phyloP scores from a whole-genome alignment of 1,140 invertebrate genomes.

The Cecropterus lyciades region DNA sequence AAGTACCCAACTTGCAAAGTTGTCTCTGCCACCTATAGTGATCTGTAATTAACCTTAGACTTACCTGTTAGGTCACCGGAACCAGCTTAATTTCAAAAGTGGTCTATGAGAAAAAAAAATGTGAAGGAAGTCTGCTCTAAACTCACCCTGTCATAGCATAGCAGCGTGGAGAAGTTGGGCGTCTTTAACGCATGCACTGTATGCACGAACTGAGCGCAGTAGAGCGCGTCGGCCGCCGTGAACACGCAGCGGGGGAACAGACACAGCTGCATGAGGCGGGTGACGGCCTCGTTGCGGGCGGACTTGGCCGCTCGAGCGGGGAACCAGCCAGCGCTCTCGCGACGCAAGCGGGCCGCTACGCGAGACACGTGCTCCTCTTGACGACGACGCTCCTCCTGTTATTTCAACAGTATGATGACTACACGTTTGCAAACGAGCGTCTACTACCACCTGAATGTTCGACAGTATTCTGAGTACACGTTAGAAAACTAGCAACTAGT shows the following conservation, averaged over 20 bases:
- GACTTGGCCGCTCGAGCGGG: constrained; percentile 92
- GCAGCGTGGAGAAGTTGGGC: constrained; percentile 98
- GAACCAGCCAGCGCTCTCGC: constrained; percentile 98
- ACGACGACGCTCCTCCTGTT: constrained; percentile 94
- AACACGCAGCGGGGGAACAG: constrained; percentile 98
- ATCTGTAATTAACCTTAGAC: too few species aligned
- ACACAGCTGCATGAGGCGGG: constrained; percentile 97
- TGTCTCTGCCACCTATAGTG: too few species aligned
- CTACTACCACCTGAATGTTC: too few species aligned
- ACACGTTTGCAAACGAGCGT: too few species aligned
- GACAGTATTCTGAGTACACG: too few species aligned
- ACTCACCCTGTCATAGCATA: constrained; percentile 99
- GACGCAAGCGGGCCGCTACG: constrained; percentile 87
- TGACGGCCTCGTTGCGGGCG: constrained; percentile 98
- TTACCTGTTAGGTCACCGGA: too few species aligned
- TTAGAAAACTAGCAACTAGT: too few species aligned
- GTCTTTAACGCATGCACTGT: constrained; percentile 97
- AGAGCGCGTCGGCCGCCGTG: constrained; percentile 95
- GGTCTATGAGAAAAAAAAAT: too few species aligned
- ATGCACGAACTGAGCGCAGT: constrained; percentile 98
- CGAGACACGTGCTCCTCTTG: constrained; percentile 97
- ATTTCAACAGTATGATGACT: too few species aligned
- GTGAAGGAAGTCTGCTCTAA: too few species aligned
- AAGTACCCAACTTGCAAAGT: too few species aligned
- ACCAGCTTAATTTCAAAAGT: too few species aligned